phyloP scores from a whole-genome alignment of 2,797 vertebrate species.

The Acanthurus leucopareius region DNA sequence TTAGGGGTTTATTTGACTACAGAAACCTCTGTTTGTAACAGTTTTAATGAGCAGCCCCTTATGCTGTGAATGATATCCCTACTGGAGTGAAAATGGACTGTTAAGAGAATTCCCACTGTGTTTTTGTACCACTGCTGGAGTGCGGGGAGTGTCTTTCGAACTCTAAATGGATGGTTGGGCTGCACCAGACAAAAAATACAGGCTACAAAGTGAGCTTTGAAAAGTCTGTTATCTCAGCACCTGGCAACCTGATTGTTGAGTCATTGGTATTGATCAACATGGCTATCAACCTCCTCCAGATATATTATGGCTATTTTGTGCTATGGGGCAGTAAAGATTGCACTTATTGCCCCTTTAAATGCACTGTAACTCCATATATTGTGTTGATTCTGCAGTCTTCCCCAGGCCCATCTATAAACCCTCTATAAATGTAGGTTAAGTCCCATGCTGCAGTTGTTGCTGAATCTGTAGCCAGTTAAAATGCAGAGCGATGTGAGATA shows the following conservation, averaged over 20 bases:
- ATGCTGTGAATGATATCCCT: slow-evolving; percentile 52
- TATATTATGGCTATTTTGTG: slow-evolving; percentile 66
- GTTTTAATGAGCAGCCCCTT: slow-evolving; percentile 56
- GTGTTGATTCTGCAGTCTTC: slow-evolving; percentile 77
- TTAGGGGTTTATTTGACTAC: slow-evolving; percentile 35
- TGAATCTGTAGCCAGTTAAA: slow-evolving; percentile 52
- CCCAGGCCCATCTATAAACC: slow-evolving; percentile 40
- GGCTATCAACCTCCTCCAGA: slow-evolving; percentile 55
- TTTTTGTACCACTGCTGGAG: slow-evolving; percentile 43
- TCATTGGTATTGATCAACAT: slow-evolving; percentile 72
- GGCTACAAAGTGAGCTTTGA: slow-evolving; percentile 65
- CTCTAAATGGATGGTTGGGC: slow-evolving; percentile 43
- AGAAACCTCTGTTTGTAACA: slow-evolving; percentile 40
- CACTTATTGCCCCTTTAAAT: slow-evolving; percentile 70
- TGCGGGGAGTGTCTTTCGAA: slow-evolving; percentile 27
- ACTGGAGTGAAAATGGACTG: slow-evolving; percentile 55
- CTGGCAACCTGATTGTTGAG: slow-evolving; percentile 69
- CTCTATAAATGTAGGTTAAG: slow-evolving; percentile 58
- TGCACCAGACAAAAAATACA: slow-evolving; percentile 37
- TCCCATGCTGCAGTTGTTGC: slow-evolving; percentile 54
- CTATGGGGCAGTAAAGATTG: slow-evolving; percentile 57
- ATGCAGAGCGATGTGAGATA: slow-evolving; percentile 44
- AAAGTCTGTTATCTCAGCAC: slow-evolving; percentile 74
- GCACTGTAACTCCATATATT: slow-evolving; percentile 68
- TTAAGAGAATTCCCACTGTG: slow-evolving; percentile 61